Base-by-base conservation (phyloP, 2,888 invertebrate genomes). In the Troides oblongomaculatus region DNA sequence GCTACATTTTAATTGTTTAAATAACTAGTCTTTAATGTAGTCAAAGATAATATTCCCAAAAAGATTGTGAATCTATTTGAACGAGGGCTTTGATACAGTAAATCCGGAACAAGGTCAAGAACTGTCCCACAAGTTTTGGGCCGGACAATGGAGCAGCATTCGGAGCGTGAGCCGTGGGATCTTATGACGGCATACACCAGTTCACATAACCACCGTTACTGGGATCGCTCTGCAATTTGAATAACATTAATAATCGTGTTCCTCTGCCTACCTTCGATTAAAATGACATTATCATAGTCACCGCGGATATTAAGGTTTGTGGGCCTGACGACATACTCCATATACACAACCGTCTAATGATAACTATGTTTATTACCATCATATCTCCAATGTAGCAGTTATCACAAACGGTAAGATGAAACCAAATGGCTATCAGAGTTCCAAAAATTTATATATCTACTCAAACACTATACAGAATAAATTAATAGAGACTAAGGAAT, bases 51-150 rank as follows among this genome's bases (percentile, higher is more conserved):
- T 62, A 66, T 69, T 70, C 68, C 69, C 72, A 74, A 72, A 30
- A 76, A 74, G 72, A 71, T 81, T 76, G 74, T 73, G 77, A 76
- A 78, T 82, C 79, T 72, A 74, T 57, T 64, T 71, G 61, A 64
- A 69, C 62, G 68, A 68, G 57, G 60, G 69, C 76, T 74, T 75
- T 69, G 18, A 71, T 66, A 72, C 71, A 61, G 69, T 71, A 83
- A 80, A 89, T 87, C 81, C 82, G 81, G 88, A 90, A 89, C 90
- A 88, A 87, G 90, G 90, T 87, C 87, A 89, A 86, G 84, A 86
- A 88, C 83, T 85, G 85, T 89, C 86, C 87, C 86, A 88, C 83
- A 82, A 79, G 80, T 82, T 81, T 79, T 77, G 77, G 74, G 80
- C 77, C 79, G 84, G 85, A 92, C 89, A 90, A 90, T 89, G 79